Conservation (phyloP, 2,797 vertebrate species). For the Emys orbicularis region DNA sequence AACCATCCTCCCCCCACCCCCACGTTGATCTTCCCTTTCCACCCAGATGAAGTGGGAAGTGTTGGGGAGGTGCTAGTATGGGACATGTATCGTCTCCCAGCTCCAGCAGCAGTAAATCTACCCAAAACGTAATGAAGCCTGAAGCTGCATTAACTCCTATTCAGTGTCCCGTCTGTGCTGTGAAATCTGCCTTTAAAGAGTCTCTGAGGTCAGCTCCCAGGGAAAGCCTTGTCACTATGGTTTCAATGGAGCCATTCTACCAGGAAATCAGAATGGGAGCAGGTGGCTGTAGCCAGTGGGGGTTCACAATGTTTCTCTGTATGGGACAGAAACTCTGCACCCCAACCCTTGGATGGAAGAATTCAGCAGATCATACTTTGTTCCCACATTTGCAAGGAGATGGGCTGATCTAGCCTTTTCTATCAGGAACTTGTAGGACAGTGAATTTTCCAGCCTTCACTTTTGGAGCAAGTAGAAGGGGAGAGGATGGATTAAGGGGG, state of each 20-base stretch:
- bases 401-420: too few species aligned
- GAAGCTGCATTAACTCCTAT: not conserved
- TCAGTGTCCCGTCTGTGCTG: not conserved
- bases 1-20: too few species aligned
- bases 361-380: not conserved
- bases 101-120: not conserved
- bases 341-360: not conserved
- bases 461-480: too few species aligned
- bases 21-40: not conserved
- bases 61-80: not conserved
- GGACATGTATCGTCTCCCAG: not conserved
- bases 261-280: not conserved
- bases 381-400: not conserved
- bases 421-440: too few species aligned
- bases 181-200: not conserved
- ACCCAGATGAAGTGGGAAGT: not conserved
- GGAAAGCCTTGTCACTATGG: not conserved
- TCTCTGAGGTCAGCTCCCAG: not conserved
- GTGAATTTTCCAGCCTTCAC: too few species aligned
- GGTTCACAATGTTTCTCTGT: fast-evolving
- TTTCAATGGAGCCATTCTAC: not conserved
- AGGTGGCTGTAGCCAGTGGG: not conserved
- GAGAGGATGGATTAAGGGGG: too few species aligned
- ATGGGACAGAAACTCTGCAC: not conserved
- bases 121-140: not conserved